Conservation (phyloP, 92 coral and sea anemone genomes). For the Actinostola sp. region DNA sequence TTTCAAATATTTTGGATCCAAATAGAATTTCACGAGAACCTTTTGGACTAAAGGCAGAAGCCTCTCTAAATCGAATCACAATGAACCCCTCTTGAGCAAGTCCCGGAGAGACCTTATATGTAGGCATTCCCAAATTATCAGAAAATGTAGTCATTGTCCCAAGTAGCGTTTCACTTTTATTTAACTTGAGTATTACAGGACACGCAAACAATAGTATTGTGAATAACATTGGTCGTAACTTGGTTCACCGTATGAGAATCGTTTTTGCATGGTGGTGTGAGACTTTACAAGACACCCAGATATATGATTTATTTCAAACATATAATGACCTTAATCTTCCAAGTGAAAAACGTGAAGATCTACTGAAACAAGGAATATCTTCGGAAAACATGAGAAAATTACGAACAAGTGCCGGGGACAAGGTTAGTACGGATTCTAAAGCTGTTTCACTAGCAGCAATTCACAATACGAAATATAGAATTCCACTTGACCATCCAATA, state of each 20-base stretch:
- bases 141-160: slow-evolving; percentile 31
- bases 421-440: slow-evolving; percentile 5
- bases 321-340: slow-evolving; percentile 29
- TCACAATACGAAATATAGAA: background rate
- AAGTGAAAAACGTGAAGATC: slow-evolving; percentile 7
- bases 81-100: too few relatives aligned
- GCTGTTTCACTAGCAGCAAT: slow-evolving; percentile 21
- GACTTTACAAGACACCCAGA: slow-evolving; percentile 29
- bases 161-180: slow-evolving; percentile 49
- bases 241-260: slow-evolving; percentile 28
- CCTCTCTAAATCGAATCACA: too few relatives aligned
- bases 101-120: too few relatives aligned
- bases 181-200: slow-evolving; percentile 27
- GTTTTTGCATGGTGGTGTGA: slow-evolving; percentile 31
- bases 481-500: slow-evolving; percentile 47
- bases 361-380: slow-evolving; percentile 10
- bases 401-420: slow-evolving; percentile 23
- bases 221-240: slow-evolving; percentile 43
- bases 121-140: too few relatives aligned
- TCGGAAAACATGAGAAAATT: slow-evolving; percentile 40
- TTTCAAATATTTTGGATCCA: slow-evolving; percentile 45
- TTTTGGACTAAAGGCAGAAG: too few relatives aligned
- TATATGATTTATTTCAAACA: slow-evolving; percentile 37
- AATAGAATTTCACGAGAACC: slow-evolving; percentile 44
- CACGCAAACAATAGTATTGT: slow-evolving; percentile 39